Evolutionary conservation across 2,113 vertebrate species (phyloP).

Genomic region (Nothocercus julius): DNA sequence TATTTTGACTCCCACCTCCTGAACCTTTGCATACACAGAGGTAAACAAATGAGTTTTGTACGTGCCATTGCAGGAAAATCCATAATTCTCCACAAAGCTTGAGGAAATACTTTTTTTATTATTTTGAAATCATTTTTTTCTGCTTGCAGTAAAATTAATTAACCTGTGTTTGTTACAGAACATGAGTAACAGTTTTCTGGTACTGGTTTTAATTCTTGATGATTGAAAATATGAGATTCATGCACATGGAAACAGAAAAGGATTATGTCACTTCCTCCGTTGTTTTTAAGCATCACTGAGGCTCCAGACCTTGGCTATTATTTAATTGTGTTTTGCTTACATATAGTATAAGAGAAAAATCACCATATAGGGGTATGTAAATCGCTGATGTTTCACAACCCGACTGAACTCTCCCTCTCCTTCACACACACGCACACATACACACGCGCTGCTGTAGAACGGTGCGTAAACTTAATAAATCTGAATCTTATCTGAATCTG

Average conservation of each 20-base stretch:
- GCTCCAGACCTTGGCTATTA: slow-evolving; percentile 26
- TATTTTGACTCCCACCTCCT: slow-evolving; percentile 20
- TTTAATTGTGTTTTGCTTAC: slow-evolving; percentile 64
- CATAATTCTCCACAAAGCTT: not conserved
- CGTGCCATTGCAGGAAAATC: not conserved
- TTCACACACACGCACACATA: not conserved
- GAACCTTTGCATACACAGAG: slow-evolving; percentile 16
- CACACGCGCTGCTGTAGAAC: not conserved
- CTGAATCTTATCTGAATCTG: slow-evolving; percentile 74
- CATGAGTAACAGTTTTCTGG: not conserved
- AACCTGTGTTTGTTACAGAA: not conserved
- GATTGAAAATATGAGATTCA: not conserved
- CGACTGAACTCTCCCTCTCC: slow-evolving; percentile 11
- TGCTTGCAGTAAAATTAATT: slow-evolving; percentile 2
- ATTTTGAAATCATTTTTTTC: not conserved
- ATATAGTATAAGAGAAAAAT: slow-evolving; percentile 62
- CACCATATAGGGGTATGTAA: slow-evolving; percentile 75
- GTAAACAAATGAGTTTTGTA: slow-evolving; percentile 27
- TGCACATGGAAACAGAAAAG: not conserved
- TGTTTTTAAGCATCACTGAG: not conserved
- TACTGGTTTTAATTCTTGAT: slow-evolving; percentile 1
- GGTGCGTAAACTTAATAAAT: slow-evolving; percentile 72
- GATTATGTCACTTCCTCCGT: not conserved
- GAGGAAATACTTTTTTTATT: not conserved
- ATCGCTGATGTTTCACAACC: slow-evolving; percentile 50